A percentile compares a stretch with the other conserved stretches of the same genome.
Evolutionary conservation across 2,888 invertebrate genomes (phyloP).

Genomic region (Pinctada fucata): DNA sequence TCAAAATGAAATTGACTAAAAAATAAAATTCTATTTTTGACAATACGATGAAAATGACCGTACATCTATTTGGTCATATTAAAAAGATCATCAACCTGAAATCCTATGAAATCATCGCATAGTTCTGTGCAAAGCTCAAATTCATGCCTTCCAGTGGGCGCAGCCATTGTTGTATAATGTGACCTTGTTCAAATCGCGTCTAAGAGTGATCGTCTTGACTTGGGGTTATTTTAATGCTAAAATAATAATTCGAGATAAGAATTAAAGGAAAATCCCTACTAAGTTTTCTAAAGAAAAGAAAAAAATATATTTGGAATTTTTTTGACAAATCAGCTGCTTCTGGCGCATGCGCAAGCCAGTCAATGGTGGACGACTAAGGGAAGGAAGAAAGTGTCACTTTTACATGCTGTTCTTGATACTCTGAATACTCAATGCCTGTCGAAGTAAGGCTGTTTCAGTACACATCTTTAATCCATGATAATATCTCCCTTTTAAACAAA

Average conservation of each 20-base stretch:
- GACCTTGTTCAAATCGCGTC: slow-evolving; percentile 4
- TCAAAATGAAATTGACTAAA: no score
- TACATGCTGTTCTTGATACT: neutral
- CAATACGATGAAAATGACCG: no score
- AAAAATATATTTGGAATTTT: neutral
- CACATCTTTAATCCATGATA: neutral
- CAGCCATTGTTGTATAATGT: slow-evolving; percentile 61
- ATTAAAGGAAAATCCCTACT: neutral
- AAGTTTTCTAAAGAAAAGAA: neutral
- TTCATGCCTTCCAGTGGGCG: slow-evolving; percentile 50
- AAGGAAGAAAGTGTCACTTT: slow-evolving; percentile 25
- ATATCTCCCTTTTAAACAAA: no score
- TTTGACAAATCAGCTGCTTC: slow-evolving; percentile 20
- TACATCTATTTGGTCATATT: no score
- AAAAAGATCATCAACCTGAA: slow-evolving; percentile 54
- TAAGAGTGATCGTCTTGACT: neutral
- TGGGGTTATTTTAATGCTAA: neutral
- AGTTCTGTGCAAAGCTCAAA: slow-evolving; percentile 18
- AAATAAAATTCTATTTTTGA: no score
- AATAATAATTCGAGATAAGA: neutral
- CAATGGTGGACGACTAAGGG: slow-evolving; percentile 34
- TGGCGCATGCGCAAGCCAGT: slow-evolving; percentile 41
- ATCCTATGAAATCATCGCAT: slow-evolving; percentile 62
- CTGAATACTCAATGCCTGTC: slow-evolving; percentile 34
- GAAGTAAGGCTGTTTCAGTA: slow-evolving; percentile 30